Base-by-base conservation (phyloP, 2,113 vertebrate species). In the Ailuropoda melanoleuca region DNA sequence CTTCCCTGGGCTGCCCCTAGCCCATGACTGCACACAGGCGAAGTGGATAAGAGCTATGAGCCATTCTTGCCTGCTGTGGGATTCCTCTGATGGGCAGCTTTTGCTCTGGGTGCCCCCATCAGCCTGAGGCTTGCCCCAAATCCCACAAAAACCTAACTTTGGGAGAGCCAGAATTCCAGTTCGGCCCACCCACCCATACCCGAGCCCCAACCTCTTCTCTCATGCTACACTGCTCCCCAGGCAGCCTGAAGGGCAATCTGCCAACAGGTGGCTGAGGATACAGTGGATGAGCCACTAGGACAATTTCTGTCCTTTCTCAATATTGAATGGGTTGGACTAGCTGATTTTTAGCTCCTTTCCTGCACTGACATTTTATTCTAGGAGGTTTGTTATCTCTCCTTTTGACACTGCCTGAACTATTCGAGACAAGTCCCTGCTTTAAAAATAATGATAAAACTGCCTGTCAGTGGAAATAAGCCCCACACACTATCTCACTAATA, bases 391-490 rank as follows among this genome's bases (percentile, higher is more conserved):
- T 97, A 98, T 98, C 97, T 98, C 95, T 97, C 50, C 93, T 97
- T 95, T 98, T 98, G 98, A 98, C 98, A 98, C 97, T 24, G 95
- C 98, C 98, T 98, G 98, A 95, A 98, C 98, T 98, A 98, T 98
- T 97, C 39, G 80, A 98, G 97, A 97, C 98, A 98, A 98, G 97
- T 93, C 97, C 88, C 98, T 98, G 98, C 98, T 98, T 97, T 75
- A 98, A 98, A 98, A 98, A 98, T 98, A 98, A 98, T 98, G 98
- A 98, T 98, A 96, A 98, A 98, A 98, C 97, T 78, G 88, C 93
- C 98, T 98, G 97, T 98, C 97, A 96, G 90, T 97, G 93, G 98
- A 97, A 97, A 98, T 96, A 97, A 98, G 94, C 75, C 90, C 95
- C 96, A 87, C 92, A 97, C 93, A 89, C 95, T 95, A 97, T 97